Percentiles rank a stretch among this genome's conserved stretches.
phyloP scores from a whole-genome alignment of 2,888 invertebrate species.

The Epinotia demarniana region DNA sequence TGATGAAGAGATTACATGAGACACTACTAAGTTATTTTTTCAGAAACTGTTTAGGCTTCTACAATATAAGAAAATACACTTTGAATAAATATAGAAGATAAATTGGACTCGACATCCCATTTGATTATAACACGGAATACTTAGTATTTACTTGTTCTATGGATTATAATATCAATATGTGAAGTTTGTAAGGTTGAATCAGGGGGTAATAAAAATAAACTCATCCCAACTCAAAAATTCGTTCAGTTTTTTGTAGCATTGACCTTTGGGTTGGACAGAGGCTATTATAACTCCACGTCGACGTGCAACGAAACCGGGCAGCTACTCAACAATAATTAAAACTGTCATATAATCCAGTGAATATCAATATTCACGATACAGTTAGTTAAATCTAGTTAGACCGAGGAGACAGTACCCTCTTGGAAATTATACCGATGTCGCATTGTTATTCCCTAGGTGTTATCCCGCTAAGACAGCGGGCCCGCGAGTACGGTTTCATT shows the following conservation, averaged over 20 bases:
- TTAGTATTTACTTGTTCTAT: too few species aligned
- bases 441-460: neutral
- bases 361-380: neutral
- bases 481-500: slow-evolving; percentile 10
- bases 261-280: too few species aligned
- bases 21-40: neutral
- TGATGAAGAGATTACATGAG: neutral
- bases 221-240: too few species aligned
- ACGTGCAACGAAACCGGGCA: too few species aligned
- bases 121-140: neutral
- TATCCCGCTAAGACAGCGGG: slow-evolving; percentile 8
- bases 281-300: too few species aligned
- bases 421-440: neutral
- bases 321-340: neutral
- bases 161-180: neutral
- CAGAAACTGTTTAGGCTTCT: neutral
- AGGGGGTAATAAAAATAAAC: too few species aligned
- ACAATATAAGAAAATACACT: neutral
- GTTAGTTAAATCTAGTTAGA: neutral
- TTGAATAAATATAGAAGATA: neutral
- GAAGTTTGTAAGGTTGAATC: too few species aligned
- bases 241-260: too few species aligned
- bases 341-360: neutral
- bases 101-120: neutral
- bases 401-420: neutral